phyloP scores from a whole-genome alignment of 2,888 invertebrate genomes.

The Adelognathus sp. region DNA sequence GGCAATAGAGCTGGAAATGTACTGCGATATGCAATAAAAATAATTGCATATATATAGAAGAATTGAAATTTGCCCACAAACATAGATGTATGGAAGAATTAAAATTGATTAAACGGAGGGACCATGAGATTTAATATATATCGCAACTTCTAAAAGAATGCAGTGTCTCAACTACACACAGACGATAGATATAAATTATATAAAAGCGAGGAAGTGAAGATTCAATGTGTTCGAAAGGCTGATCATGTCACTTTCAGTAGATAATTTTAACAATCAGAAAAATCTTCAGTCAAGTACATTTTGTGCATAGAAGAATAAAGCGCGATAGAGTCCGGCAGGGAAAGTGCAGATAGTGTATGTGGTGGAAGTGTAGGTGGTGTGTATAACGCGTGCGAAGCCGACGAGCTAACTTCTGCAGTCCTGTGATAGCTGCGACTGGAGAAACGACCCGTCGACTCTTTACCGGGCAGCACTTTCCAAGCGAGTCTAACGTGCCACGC shows the following conservation, averaged over 20 bases:
- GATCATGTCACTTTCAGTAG: no score
- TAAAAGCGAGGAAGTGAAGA: background rate
- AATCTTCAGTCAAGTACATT: conserved; percentile 40
- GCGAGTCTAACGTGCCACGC: conserved; percentile 8
- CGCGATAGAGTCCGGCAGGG: background rate
- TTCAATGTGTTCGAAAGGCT: conserved; percentile 20
- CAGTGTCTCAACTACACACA: no score
- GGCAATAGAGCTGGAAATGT: no score
- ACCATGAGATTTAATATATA: no score
- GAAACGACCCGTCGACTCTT: conserved; percentile 30
- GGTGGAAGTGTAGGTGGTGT: background rate
- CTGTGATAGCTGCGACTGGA: conserved; percentile 32
- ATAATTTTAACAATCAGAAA: conserved; percentile 43
- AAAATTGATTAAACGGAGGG: no score
- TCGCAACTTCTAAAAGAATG: no score
- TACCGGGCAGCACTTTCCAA: conserved; percentile 4
- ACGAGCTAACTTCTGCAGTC: conserved; percentile 36
- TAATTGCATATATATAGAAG: no score
- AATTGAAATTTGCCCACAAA: no score
- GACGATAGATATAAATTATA: no score
- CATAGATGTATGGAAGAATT: no score
- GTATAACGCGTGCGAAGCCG: conserved; percentile 26
- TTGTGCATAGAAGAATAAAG: conserved; percentile 54
- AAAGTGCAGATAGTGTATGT: background rate
- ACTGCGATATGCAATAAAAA: no score